Base-by-base conservation (phyloP, 2,797 vertebrate genomes). In the Orestias chungarensis region DNA sequence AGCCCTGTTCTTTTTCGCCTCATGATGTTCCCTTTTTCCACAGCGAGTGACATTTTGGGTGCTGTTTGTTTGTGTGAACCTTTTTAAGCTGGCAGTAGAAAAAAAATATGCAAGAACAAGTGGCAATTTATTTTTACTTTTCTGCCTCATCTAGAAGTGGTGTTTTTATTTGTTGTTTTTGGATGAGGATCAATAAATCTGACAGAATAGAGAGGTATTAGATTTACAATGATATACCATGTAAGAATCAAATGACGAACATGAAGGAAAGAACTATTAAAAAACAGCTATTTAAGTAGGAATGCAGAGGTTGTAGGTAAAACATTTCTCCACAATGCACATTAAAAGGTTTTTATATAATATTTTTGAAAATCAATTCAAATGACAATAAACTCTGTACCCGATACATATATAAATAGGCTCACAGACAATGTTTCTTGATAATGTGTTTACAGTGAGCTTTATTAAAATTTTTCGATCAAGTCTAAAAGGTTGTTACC, bases 11-110 rank as follows among this genome's bases (percentile, higher is more conserved):
- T 71, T 52, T 62, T 62, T 49, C 40, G 40, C 46, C 54, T 71
- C 42, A 52, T 57, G 29, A 71, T 57, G 6, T 64, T 71, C 25
- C n/a, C 33, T 33, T 78, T 79, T 42, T 40, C 23, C 14, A 44
- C 14, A 33, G 40, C 72, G 64, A 80, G 71, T 83, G 64, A 78
- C 79, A 73, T 85, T 88, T 77, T 57, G 66, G 61, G 25, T 73
- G 73, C 40, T 71, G 50, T 68, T 74, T 73, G 68, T 76, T 78
- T 72, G 78, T 43, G 64, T 68, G 33, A 81, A 71, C 38, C 62
- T 42, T 71, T 40, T 82, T 87, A 49, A 43, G 65, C 73, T 70
- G 66, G 35, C 66, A 54, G 29, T 64, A n/a, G 67, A 17, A 65
- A 76, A 74, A 76, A 68, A 49, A 62, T 31, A 66, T 35, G n/a